Conservation (phyloP, 2,113 vertebrate species). For the Tachycineta bicolor region DNA sequence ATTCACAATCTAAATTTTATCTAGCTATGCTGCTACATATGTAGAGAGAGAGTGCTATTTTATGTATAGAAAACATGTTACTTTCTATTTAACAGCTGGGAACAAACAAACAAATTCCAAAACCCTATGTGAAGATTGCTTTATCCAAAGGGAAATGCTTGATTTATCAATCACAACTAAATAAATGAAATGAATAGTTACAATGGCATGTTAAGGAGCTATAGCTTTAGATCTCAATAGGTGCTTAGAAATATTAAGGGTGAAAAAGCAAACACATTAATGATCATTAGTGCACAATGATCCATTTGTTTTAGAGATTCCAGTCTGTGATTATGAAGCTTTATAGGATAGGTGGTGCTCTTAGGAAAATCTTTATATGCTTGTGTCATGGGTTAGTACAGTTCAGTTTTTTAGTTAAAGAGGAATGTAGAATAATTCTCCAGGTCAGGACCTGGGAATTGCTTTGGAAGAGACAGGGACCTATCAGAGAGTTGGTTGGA, state of each 20-base stretch:
- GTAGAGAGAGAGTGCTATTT: neutral
- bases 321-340: neutral
- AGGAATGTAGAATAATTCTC: too few species aligned
- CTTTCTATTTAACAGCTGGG: neutral
- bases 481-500: too few species aligned
- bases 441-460: too few species aligned
- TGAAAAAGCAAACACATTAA: neutral
- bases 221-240: neutral
- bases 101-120: neutral
- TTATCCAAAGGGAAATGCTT: neutral
- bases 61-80: neutral
- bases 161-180: neutral
- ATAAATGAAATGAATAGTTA: neutral
- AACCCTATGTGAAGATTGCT: neutral
- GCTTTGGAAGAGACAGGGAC: too few species aligned
- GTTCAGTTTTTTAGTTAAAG: too few species aligned
- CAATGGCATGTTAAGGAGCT: neutral
- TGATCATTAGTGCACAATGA: neutral
- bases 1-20: neutral
- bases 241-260: neutral
- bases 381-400: neutral
- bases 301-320: neutral
- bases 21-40: neutral
- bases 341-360: neutral
- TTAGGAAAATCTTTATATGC: neutral